Base-by-base conservation (phyloP, 2,797 vertebrate genomes). In the Hydrocynus forskahlii region DNA sequence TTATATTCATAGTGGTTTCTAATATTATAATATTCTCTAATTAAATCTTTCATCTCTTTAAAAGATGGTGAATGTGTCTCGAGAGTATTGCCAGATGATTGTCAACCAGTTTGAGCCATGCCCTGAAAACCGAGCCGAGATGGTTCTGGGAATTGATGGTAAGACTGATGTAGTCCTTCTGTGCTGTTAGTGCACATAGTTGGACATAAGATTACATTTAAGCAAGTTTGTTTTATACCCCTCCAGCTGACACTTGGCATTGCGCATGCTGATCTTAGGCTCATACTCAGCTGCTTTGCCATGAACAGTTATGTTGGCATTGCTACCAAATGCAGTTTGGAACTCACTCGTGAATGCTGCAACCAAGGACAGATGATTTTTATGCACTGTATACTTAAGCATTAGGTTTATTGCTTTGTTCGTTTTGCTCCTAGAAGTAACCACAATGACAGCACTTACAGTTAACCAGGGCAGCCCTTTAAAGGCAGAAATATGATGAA, bases 61-160 rank as follows among this genome's bases (percentile, higher is more conserved):
- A 38, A 88, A 99, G 98, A 96, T 97, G 96, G 89, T 80, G 0
- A 93, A 93, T 12, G 92, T 97, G 82, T 93, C 94, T 13, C 95
- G 92, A 60, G 96, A 99, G 14, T 92, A 96, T 84, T 97, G 97
- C 76, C 82, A 88, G 70, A 96, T 96, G 81, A 96, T 98, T 73
- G 93, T 99, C 50, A 86, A 89, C 78, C 96, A 96, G 81, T 99
- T 99, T 87, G 98, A 99, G 87, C 98, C 97, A 0, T 99, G 97
- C 89, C 94, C 90, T 0, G 93, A 96, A 79, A 99, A 97, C 90
- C 94, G 94, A 87, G 93, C 95, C 75, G 93, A 88, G 8, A 93
- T 92, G 81, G 94, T 96, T 0, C 92, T 99, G 84, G 97, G 97
- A 13, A 99, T 99, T 16, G 98, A 99, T 10, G 98, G 97, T 99